A percentile compares a stretch with the other conserved stretches of the same genome.
Conservation (phyloP, 2,888 invertebrate genomes). For the Calliopum simillimum region DNA sequence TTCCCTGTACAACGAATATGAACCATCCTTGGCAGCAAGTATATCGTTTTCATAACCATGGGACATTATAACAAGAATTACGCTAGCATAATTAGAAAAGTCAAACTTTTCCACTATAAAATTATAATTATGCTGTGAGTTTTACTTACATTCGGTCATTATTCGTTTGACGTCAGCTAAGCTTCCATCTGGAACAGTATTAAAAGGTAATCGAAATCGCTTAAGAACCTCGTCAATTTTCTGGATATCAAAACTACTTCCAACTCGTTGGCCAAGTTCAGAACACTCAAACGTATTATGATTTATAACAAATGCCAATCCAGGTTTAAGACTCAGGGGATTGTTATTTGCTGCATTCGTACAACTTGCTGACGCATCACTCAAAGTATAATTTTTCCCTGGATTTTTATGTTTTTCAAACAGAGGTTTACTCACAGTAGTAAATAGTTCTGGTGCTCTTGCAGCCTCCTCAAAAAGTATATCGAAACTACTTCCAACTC, state of each 20-base stretch:
- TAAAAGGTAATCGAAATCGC: not conserved
- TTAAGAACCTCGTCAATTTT: not conserved
- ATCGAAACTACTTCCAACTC: too few relatives aligned
- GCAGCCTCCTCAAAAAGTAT: too few relatives aligned
- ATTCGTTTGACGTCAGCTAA: not conserved
- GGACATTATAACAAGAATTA: slow-evolving; percentile 38
- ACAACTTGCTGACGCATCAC: not conserved
- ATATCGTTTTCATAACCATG: slow-evolving; percentile 34
- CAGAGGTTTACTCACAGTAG: too few relatives aligned
- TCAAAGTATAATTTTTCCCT: too few relatives aligned
- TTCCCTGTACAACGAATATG: slow-evolving; percentile 33
- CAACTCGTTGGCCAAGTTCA: not conserved
- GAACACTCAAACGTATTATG: slow-evolving; percentile 1
- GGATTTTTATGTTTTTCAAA: too few relatives aligned
- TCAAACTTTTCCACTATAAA: slow-evolving; percentile 25
- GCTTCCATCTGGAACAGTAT: slow-evolving; percentile 15
- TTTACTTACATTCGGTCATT: slow-evolving; percentile 3
- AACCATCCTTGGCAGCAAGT: slow-evolving; percentile 36
- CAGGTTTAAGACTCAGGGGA: not conserved
- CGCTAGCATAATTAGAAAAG: slow-evolving; percentile 26
- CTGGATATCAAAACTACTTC: not conserved
- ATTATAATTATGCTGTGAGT: too few relatives aligned
- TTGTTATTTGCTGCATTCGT: not conserved
- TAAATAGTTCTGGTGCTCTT: too few relatives aligned
- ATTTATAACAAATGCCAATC: slow-evolving; percentile 5